These are phyloP conservation scores for Pelobates cultripes DNA, from an alignment of 2,797 vertebrate species.

Conservation along the genomic window DNA sequence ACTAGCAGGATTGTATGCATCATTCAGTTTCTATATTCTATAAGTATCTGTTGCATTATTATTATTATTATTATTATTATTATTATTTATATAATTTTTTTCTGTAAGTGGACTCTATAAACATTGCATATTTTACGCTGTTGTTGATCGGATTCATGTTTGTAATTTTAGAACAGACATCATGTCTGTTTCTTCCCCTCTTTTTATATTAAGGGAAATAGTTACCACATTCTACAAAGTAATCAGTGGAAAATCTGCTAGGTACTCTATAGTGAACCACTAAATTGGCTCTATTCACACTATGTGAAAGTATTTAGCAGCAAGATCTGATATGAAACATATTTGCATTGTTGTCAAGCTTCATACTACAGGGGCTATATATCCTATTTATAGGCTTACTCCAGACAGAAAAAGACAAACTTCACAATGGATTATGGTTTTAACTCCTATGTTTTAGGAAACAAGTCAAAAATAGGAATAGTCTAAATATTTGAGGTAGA, in stretches of 20 bases:
- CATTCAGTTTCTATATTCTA: too few relatives aligned
- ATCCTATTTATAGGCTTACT: not conserved
- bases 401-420: not conserved
- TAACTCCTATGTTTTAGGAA: not conserved
- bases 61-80: too few relatives aligned
- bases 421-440: not conserved
- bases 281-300: conserved; percentile 19
- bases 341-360: conserved; percentile 3
- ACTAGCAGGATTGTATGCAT: too few relatives aligned
- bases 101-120: too few relatives aligned
- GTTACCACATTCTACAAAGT: conserved; percentile 19
- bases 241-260: conserved; percentile 33
- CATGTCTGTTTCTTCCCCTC: too few relatives aligned
- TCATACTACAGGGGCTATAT: not conserved
- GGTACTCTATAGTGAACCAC: conserved; percentile 5
- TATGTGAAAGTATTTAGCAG: conserved; percentile 19
- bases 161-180: too few relatives aligned
- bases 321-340: conserved; percentile 24
- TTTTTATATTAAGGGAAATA: not conserved
- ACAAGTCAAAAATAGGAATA: not conserved
- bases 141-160: too few relatives aligned
- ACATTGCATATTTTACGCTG: too few relatives aligned
- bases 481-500: not conserved
- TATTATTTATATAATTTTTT: too few relatives aligned
- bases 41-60: too few relatives aligned